These are phyloP conservation scores for Elephas maximus DNA, from an alignment of 2,113 vertebrate species.

Conservation along the genomic window DNA sequence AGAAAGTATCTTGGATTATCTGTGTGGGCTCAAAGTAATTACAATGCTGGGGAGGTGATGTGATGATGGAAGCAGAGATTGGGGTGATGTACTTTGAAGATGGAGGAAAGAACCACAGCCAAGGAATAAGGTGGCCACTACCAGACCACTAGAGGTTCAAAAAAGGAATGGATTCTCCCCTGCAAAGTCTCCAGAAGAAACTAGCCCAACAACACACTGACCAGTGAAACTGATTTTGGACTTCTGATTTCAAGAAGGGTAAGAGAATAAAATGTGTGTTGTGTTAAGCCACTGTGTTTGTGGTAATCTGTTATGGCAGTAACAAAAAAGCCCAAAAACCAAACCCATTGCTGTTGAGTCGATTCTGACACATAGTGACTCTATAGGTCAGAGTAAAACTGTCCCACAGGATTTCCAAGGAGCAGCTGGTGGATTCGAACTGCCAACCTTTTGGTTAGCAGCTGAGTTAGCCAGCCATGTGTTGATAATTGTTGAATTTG, in stretches of 20 bases:
- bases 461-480: rapidly evolving
- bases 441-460: too few relatives aligned
- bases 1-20: neutral
- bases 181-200: neutral
- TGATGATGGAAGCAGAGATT: neutral
- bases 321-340: too few relatives aligned
- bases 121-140: neutral
- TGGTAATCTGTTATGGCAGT: too few relatives aligned
- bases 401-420: too few relatives aligned
- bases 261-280: neutral
- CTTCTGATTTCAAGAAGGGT: neutral
- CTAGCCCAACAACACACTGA: neutral
- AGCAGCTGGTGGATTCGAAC: too few relatives aligned
- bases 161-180: neutral
- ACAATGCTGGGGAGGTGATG: too few relatives aligned
- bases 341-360: too few relatives aligned
- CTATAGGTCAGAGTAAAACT: too few relatives aligned
- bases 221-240: neutral
- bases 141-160: too few relatives aligned
- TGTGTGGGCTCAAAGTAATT: neutral
- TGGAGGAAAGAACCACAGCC: neutral
- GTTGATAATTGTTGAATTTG: neutral
- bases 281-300: too few relatives aligned
- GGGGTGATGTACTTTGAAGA: neutral
- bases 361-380: too few relatives aligned